A percentile compares a stretch with the other conserved stretches of the same genome.
phyloP scores from a whole-genome alignment of 2,797 vertebrate species.

The Pempheris klunzingeri region DNA sequence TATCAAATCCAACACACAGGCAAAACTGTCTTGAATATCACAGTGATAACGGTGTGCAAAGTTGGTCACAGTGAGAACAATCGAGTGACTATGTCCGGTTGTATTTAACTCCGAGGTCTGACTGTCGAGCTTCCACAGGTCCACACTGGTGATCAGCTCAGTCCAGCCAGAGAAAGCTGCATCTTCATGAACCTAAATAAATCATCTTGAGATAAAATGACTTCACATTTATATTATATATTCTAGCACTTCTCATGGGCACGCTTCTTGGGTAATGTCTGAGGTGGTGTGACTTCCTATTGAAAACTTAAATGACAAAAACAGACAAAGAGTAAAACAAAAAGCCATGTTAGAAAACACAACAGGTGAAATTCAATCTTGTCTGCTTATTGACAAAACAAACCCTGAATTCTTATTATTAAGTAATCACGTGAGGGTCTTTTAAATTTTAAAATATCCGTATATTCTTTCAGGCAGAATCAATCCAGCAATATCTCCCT shows the following conservation, averaged over 20 bases:
- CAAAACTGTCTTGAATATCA: slow-evolving; percentile 60
- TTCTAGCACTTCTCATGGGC: slow-evolving; percentile 10
- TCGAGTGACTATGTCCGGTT: slow-evolving; percentile 31
- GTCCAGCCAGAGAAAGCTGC: slow-evolving; percentile 36
- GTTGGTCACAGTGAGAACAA: slow-evolving; percentile 46
- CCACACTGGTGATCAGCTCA: slow-evolving; percentile 21
- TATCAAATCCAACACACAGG: slow-evolving; percentile 38
- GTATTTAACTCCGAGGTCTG: slow-evolving; percentile 23
- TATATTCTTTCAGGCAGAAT: background rate
- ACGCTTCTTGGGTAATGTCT: slow-evolving; percentile 3
- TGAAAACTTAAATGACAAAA: slow-evolving; percentile 31
- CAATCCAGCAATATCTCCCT: slow-evolving; percentile 8
- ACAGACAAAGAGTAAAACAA: slow-evolving; percentile 25
- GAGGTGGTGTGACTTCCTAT: slow-evolving; percentile 8
- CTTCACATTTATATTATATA: too few relatives aligned
- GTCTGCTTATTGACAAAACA: background rate
- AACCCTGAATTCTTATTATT: background rate
- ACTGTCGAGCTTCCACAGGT: slow-evolving; percentile 42
- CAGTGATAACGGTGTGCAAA: slow-evolving; percentile 75
- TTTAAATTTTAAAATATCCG: background rate
- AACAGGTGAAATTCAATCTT: slow-evolving; percentile 2
- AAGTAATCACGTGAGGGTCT: background rate
- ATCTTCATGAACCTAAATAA: slow-evolving; percentile 68
- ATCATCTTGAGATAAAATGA: slow-evolving; percentile 67
- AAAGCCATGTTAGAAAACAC: slow-evolving; percentile 6